Evolutionary conservation across 2,113 vertebrate genomes (phyloP), one percentile per base, ranked within the genome.

Genomic region (Pseudolaguvia tuberculata): DNA sequence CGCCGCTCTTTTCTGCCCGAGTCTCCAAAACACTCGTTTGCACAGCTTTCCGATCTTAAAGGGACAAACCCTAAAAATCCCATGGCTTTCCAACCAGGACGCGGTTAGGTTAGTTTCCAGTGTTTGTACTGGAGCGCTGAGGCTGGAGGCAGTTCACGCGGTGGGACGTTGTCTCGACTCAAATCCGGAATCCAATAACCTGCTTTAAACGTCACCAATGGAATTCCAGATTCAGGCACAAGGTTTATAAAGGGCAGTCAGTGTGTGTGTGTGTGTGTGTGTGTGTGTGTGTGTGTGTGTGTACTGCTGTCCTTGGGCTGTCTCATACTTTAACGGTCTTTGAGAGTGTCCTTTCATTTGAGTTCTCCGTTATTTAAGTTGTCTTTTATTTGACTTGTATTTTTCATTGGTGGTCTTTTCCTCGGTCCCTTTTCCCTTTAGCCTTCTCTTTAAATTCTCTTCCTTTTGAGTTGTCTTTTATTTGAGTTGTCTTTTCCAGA

Each of bases 11-110:
- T 14, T 70, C 45, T 20, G 13, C 39, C 63, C 5, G 6, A 18
- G 23, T 14, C 63, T 48, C 63, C 63, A 66, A 65, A 65, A 47
- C 62, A 21, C 62, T 65, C 62, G 39, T 65, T 47, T 50, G 27
- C 5, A 9, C 63, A 48, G 63, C 63, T 27, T 48, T 48, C 13
- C 62, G 11, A 66, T 66, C 62, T 48, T 66, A 66, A 66, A 66
- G 63, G 63, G 23, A 48, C 63, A 66, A 45, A 45, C 23, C 5
- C 2, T 2, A 63, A 63, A 63, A 63, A 8, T 42, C 45, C 17
- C 39, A 9, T 45, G 6, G 11, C 6, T 20, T 48, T 20, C 63
- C 63, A 66, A 45, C 45, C 63, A 17, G n/a, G 21, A 27, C 17
- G 45, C 18, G 63, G 21, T 18, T 27, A 25, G 63, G 21, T 18